Base-by-base conservation (phyloP, 2,888 invertebrate species). In the Spodoptera littoralis region DNA sequence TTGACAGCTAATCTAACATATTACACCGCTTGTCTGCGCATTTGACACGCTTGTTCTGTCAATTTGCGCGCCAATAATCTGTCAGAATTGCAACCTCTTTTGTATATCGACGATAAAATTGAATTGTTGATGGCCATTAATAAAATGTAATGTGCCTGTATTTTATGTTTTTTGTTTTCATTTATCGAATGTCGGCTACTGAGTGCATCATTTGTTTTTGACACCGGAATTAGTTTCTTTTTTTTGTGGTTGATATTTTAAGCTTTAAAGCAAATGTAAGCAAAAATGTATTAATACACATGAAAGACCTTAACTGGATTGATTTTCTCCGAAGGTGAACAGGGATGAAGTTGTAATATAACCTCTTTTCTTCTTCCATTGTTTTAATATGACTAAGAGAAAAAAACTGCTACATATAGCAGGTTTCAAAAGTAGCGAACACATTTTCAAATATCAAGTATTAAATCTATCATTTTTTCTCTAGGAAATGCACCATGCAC, bases 401-500 rank as follows among this genome's bases (percentile, higher is more conserved):
- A 27, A 27, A 27, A 27, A 27, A 27, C 18, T 27, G 3, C 27
- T 27, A 27, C 27, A 3, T 27, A 3, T 27, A 27, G 4, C 3
- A 1, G 27, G 27, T 27, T 27, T 3, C 27, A 27, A 27, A 27
- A 27, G 4, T 27, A 0, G 3, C 4, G 5, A 27, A 27, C 27
- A 27, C 11, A 50, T 47, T 55, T 18, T 44, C n/a, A 6, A 36
- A 36, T 36, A 36, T 36, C 36, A 36, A 36, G 30, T 36, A 9
- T 36, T 9, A 6, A 36, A 36, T 36, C 0, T 27, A 1, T 27
- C 11, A 9, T 41, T 65, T 11, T 50, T 63, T 72, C 50, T 11
- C 2, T 77, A 95, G 95, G 92, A 59, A 87, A 92, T 76, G 87
- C 90, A 2, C 95, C 97, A 53, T 98, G 98, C 83, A 96, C 96